Evolutionary conservation across 2,888 invertebrate genomes (phyloP), one percentile per base, ranked within the genome.

Genomic region (Nebria salina): DNA sequence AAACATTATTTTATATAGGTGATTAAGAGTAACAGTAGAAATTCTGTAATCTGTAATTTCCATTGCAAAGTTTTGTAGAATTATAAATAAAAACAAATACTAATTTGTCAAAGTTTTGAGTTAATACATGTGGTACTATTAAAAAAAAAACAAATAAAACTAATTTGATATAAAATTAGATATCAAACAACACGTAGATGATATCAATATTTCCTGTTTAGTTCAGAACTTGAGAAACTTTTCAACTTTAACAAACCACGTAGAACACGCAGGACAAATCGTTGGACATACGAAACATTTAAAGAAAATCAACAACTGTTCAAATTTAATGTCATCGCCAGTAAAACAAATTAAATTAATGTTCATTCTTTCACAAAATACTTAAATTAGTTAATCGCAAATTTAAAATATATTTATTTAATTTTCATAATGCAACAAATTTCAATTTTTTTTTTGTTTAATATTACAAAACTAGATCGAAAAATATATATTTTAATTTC

Each of bases 191-290:
- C 75, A 66, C 68, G 64, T 73, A 79, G 68, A 79, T 74, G 73
- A 79, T 79, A 79, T 79, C 74, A 79, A 79, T 79, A 79, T 75
- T 66, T 79, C 66, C 79, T 54, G 79, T 75, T 26, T 54, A 54
- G 74, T 78, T 73, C 74, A 65, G 13, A 75, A 74, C 13, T 54
- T 75, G 15, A 54, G 26, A 75, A 79, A 79, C 74, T 79, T 79
- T 77, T 79, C 42, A 73, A 78, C 77, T 78, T 78, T 73, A 65
- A 34, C 1, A 20, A 74, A 75, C 68, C 73, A 73, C 25, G 65
- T 73, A 13, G 26, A 73, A 75, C 79, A 79, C 79, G 74, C 79
- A 74, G 66, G 54, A 65, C 42, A 41, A 54, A 54, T 54, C 54
- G 54, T 13, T 79, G 9, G 74, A 13, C 20, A 68, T 25, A 75